Evolutionary conservation across 2,797 vertebrate species (phyloP), one percentile per base, ranked within the genome.

Genomic region (Pseudopleuronectes americanus): DNA sequence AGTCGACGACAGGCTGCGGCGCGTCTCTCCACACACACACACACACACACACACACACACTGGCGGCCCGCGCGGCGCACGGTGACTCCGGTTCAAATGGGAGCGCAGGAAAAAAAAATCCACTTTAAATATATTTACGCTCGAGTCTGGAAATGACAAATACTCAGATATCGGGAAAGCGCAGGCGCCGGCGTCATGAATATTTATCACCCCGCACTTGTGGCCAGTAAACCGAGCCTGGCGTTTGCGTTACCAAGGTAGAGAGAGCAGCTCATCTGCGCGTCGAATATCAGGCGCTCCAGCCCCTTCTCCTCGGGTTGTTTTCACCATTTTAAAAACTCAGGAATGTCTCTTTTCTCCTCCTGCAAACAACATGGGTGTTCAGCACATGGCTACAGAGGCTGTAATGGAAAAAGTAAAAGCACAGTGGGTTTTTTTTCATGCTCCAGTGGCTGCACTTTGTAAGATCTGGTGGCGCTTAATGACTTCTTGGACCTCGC

Each of bases 191-290:
- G 63, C 65, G 33, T 84, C 85, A 90, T 91, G 84, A 90, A 91
- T 93, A 91, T 92, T 77, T 90, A 92, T 91, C 16, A 85, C 45
- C 14, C 70, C 76, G 86, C 85, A 90, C 90, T 86, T 89, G 86
- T 86, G 85, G 83, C 87, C 87, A 90, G 83, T 84, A 90, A 91
- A 92, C 54, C 75, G 83, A 89, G 75, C 81, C 87, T 87, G 87
- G 82, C 83, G 88, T 80, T 74, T 85, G 82, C 76, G 83, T 83
- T 89, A 84, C 80, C 70, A 71, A 82, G 86, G 85, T 84, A 85
- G 84, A 83, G 82, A 71, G 52, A 66, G 71, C 66, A 69, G 72
- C 70, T 73, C 72, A 77, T 82, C 62, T 68, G 71, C 49, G 68
- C 71, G 63, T 75, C 86, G 81, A 59, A 79, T 74, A 68, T 67